phyloP scores from a whole-genome alignment of 2,888 invertebrate genomes.

The Furcula furcula region DNA sequence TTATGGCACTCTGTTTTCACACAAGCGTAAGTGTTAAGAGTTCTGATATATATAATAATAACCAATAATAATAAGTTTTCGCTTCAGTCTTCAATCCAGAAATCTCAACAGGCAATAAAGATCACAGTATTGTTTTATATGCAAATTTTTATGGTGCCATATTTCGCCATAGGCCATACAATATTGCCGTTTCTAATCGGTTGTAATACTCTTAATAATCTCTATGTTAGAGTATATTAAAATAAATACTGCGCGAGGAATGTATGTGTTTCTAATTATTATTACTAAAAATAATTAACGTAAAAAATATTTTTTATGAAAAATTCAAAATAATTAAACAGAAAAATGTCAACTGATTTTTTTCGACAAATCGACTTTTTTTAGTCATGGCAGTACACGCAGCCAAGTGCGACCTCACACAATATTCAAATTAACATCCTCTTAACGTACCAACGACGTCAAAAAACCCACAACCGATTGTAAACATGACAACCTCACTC shows the following conservation, averaged over 20 bases:
- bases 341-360: no score
- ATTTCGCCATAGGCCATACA: conserved; percentile 46
- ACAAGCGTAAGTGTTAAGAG: conserved; percentile 52
- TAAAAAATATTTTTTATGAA: no score
- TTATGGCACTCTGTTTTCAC: conserved; percentile 74
- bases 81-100: conserved; percentile 76
- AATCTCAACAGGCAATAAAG: conserved; percentile 75
- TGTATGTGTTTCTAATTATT: no score
- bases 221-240: background rate
- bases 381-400: background rate
- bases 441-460: background rate
- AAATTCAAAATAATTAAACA: no score
- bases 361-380: no score
- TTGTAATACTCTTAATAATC: conserved; percentile 10
- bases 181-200: conserved; percentile 18
- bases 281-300: no score
- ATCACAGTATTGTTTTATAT: conserved; percentile 68
- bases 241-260: background rate
- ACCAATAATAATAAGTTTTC: conserved; percentile 31
- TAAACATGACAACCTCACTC: conserved; percentile 33
- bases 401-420: background rate
- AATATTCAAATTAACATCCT: background rate
- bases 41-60: conserved; percentile 38
- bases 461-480: conserved; percentile 7
- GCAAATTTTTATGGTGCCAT: conserved; percentile 57